Percentiles rank a stretch among this genome's conserved stretches.
Evolutionary conservation across 1,140 invertebrate species (phyloP).

Genomic region (Nasonia vitripennis): DNA sequence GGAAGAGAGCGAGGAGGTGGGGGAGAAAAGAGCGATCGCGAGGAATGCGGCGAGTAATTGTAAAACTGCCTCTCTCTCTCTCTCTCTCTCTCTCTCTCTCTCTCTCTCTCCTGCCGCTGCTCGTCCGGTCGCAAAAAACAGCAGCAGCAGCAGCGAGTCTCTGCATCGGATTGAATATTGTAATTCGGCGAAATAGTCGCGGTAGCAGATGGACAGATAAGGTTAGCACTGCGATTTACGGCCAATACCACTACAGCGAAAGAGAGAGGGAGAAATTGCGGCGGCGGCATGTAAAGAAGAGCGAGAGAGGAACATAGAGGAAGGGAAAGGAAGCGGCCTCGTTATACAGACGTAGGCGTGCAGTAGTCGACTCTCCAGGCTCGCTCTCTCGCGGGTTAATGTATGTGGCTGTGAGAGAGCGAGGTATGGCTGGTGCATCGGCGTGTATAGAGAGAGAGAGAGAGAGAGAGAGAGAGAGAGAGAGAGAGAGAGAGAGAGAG

Average conservation of each 20-base stretch:
- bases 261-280: neutral
- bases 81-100: too few species aligned
- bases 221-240: neutral
- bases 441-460: too few species aligned
- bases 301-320: neutral
- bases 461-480: neutral
- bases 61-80: neutral
- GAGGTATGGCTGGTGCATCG: neutral
- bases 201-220: conserved; percentile 1
- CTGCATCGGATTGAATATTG: neutral
- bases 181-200: neutral
- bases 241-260: neutral
- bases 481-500: neutral
- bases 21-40: neutral
- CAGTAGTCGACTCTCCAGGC: neutral
- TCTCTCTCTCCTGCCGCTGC: neutral
- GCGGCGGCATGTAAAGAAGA: neutral
- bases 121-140: neutral
- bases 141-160: too few species aligned
- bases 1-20: neutral
- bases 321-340: conserved; percentile 2
- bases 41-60: neutral
- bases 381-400: neutral
- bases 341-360: neutral
- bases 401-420: neutral